Evolutionary conservation across 2,888 invertebrate genomes (phyloP), one percentile per base, ranked within the genome.

Genomic region (Dynastes hyllus): DNA sequence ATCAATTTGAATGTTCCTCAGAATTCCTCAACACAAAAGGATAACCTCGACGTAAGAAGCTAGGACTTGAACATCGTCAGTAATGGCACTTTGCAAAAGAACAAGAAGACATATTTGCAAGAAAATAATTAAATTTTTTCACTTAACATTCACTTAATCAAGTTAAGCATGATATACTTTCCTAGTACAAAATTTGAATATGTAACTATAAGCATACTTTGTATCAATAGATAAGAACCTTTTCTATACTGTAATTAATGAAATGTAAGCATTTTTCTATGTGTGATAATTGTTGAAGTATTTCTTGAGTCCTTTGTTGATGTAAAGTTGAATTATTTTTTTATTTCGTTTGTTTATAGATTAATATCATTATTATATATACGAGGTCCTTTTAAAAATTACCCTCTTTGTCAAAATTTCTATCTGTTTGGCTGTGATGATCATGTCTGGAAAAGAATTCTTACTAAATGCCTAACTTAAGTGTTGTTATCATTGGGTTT

Each of bases 41-140:
- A 94, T 86, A 94, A 94, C 87, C 87, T 93, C 80, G 93, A 93
- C 85, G 86, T 88, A 22, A 22, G 22, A 67, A 87, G 87, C 79
- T 89, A 89, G 85, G 89, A 89, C 83, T 85, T 89, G 81, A 89
- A 89, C 80, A 89, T 89, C 71, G 85, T 88, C 16, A 89, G 87
- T 84, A 89, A 89, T 88, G 94, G 95, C 83, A 96, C 96, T 78
- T 91, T 96, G 88, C 96, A 96, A 88, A 96, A 96, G 91, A 96
- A 96, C 82, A 96, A 96, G 92, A 95, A 96, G 91, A 96, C 96
- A 96, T 86, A 96, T 96, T 90, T 96, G 92, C 93, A 65, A 78
- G 8, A 37, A 29, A 76, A 32, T 66, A 16, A 69, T 6, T 40
- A 27, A 2, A 0, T 37, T 37, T 37, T 6, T 37, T 6, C 6